Base-by-base conservation (phyloP, 1,140 invertebrate species). In the Drosophila takahashii region DNA sequence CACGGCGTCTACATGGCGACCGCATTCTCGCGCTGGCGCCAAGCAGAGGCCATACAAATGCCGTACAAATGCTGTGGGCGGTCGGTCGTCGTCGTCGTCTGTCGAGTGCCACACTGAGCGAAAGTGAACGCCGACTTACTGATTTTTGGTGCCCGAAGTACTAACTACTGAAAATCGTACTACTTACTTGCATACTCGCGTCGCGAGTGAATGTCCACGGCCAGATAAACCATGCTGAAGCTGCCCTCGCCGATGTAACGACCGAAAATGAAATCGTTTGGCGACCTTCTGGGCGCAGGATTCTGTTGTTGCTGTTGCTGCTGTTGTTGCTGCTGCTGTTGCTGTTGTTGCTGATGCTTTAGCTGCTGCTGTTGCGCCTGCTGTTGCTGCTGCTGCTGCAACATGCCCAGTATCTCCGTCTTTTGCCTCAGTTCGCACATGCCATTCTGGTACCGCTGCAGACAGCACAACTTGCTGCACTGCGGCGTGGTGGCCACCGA, bases 231-330 rank as follows among this genome's bases (percentile, higher is more conserved):
- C 45, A 96, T 98, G 72, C 98, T 98, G 93, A 98, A 99, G 92
- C 98, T 98, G 60, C 98, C 98, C 93, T 99, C 98, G 65, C 98
- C 98, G 79, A 99, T 97, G 54, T 97, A 94, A 93, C 98, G 98
- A 32, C 97, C 97, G 94, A 99, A 99, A 75, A 98, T 96, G 92
- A 97, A 99, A 92, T 99, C 98, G 79, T 95, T 95, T n/a, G 96
- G 94, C 8, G 94, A 95, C 77, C 95, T 94, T 87, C 97, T 97
- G 39, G 94, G 93, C 72, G 81, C 93, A 77, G 79, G 93, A 92
- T 81, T 92, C 90, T 79, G 92, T 66, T 32, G 27, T 13, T 66
- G 77, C 16, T 73, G 66, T 4, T 75, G 77, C 2, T 64, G 70
- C 1, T 72, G 54, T 0, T 47, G 64, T 7, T 65, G 67, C 15